Evolutionary conservation across 53 echinoderm and acorn worm species (phyloP).

Genomic region (Holothuria leucospilota): DNA sequence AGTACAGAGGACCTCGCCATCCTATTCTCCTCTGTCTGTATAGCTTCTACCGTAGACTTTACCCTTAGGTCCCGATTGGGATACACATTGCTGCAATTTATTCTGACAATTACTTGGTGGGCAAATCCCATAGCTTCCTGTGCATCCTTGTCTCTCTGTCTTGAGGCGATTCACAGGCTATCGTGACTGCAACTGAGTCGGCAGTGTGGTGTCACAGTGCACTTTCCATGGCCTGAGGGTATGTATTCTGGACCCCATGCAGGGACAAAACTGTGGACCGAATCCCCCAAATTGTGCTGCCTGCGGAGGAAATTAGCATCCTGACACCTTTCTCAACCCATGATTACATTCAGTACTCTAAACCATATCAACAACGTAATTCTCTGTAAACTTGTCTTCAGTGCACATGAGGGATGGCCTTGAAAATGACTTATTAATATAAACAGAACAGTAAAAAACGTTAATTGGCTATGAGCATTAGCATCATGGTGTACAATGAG

Average conservation of each 20-base stretch:
- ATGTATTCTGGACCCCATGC: slow-evolving; percentile 34
- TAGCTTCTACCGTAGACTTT: too few relatives aligned
- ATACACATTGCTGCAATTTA: not conserved
- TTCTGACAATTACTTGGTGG: slow-evolving; percentile 40
- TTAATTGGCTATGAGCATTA: slow-evolving; percentile 15
- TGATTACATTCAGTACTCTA: slow-evolving; percentile 21
- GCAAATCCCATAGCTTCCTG: slow-evolving; percentile 28
- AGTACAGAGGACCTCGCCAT: too few relatives aligned
- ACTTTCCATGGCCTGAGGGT: slow-evolving; percentile 41
- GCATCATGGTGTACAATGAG: too few relatives aligned
- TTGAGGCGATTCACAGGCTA: slow-evolving; percentile 17
- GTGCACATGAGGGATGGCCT: slow-evolving; percentile 33
- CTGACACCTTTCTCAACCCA: slow-evolving; percentile 37
- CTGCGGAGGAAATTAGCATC: slow-evolving; percentile 40
- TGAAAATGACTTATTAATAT: slow-evolving; percentile 31
- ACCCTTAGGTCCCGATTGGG: too few relatives aligned
- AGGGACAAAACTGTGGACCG: slow-evolving; percentile 37
- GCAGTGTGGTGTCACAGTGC: slow-evolving; percentile 33
- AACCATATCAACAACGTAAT: slow-evolving; percentile 29
- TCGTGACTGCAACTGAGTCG: not conserved
- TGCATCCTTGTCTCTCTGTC: slow-evolving; percentile 28
- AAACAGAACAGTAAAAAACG: slow-evolving; percentile 22
- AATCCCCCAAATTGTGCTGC: slow-evolving; percentile 41
- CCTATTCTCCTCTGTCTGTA: too few relatives aligned
- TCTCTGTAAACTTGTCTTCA: slow-evolving; percentile 20